A percentile compares a stretch with the other conserved stretches of the same genome.
These are phyloP conservation scores for Cygnus buccinator DNA, from an alignment of 2,113 vertebrate genomes.

Conservation along the genomic window DNA sequence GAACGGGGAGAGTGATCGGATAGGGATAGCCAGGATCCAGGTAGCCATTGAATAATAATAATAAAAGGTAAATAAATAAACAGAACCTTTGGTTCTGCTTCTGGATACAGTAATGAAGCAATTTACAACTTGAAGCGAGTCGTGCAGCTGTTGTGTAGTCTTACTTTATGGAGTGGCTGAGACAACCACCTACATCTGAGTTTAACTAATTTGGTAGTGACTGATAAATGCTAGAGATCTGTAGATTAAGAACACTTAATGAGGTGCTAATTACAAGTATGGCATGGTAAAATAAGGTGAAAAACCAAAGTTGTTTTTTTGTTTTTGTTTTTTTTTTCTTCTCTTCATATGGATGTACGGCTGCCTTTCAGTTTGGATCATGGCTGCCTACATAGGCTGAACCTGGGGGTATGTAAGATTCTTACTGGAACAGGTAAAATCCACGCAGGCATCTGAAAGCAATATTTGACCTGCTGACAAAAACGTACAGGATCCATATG, in stretches of 20 bases:
- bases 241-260: background rate
- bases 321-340: background rate
- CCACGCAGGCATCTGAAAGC: background rate
- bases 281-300: background rate
- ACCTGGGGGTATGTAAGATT: background rate
- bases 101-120: background rate
- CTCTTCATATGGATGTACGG: background rate
- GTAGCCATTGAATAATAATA: background rate
- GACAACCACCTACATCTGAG: background rate
- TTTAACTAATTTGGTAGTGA: background rate
- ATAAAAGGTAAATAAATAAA: too few species aligned
- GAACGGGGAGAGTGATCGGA: background rate
- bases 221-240: background rate
- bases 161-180: background rate
- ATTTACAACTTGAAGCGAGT: background rate
- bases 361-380: background rate
- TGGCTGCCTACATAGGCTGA: background rate
- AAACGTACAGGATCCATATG: slow-evolving; percentile 7
- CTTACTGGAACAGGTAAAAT: background rate
- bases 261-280: background rate
- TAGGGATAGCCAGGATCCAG: background rate
- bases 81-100: background rate
- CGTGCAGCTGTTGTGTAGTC: background rate
- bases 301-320: background rate
- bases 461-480: slow-evolving; percentile 36